Evolutionary conservation across 2,797 vertebrate genomes (phyloP).

Genomic region (Australoheros facetus): DNA sequence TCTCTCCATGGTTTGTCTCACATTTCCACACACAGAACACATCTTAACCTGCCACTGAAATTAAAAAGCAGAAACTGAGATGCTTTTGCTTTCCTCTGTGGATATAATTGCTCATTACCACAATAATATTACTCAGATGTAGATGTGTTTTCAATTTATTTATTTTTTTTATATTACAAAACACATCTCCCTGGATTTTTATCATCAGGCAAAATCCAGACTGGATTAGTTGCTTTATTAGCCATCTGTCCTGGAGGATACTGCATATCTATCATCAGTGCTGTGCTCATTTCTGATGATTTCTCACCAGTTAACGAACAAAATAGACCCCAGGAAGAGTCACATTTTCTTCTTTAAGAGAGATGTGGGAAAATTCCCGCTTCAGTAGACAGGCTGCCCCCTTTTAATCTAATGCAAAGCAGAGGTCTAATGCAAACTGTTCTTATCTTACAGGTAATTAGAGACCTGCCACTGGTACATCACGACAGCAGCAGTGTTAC

Average conservation of each 20-base stretch:
- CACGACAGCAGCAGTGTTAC: constrained; percentile 80
- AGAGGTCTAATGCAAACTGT: constrained; percentile 73
- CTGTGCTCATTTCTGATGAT: not conserved
- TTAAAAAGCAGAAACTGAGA: constrained; percentile 14
- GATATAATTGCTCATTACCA: constrained; percentile 29
- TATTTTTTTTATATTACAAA: not conserved
- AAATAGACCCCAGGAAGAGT: not conserved
- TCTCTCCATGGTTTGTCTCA: constrained; percentile 7
- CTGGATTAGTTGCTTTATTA: constrained; percentile 31
- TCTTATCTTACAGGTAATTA: constrained; percentile 84
- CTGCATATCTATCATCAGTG: not conserved
- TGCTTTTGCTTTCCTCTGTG: not conserved
- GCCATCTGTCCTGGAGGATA: constrained; percentile 23
- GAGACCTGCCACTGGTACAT: constrained; percentile 72
- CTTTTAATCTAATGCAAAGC: constrained; percentile 46
- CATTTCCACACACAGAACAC: constrained; percentile 42
- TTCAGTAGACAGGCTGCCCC: constrained; percentile 29
- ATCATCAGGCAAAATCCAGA: constrained; percentile 10
- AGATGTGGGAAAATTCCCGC: constrained; percentile 25
- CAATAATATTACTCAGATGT: not conserved
- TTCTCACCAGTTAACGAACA: not conserved
- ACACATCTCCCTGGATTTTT: constrained; percentile 7
- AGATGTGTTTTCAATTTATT: constrained; percentile 25
- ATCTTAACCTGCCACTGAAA: constrained; percentile 22
- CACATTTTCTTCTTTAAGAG: constrained; percentile 16